Evolutionary conservation across 2,113 vertebrate species (phyloP), one percentile per base, ranked within the genome.

Genomic region (Python bivittatus): DNA sequence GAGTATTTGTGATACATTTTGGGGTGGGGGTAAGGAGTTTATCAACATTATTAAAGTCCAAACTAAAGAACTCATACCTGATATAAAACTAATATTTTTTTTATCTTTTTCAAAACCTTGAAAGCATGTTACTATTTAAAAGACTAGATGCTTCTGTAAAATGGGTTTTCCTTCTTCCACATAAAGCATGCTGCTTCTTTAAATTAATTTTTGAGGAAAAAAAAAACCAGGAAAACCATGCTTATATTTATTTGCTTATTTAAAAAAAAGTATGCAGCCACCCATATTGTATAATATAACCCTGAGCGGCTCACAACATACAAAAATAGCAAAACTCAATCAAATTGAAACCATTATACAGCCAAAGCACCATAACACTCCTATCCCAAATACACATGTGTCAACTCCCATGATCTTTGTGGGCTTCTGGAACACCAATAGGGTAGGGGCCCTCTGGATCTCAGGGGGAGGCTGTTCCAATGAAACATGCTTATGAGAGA

Each of bases 1-100:
- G 27, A 27, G 72, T 91, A n/a, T 58, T 95, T 20, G 95, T 92
- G 94, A 92, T 86, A 6, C 61, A 52, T 87, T 91, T 11, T 88
- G 86, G 87, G 88, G 91, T 58, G 90, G 38, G 38, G 83, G 84
- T 92, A 95, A 93, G 83, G 52, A 64, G 4, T 58, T 72, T 92
- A 44, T 90, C 68, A 85, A 95, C 88, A 44, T 85, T 68, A 84
- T 91, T 93, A 44, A 44, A 25, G 44, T 61, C 27, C 42, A 42
- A 20, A 10, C 6, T 88, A 27, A 44, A 12, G 68, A 38, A 79
- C 13, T 11, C 25, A 56, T 38, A 48, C 23, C 8, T 85, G 44
- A 12, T 23, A 29, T 20, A 27, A 64, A 88, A 61, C 58, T 23
- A 53, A 48, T 6, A 42, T 20, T 12, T 42, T 57, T 90, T 42